Percentiles rank a stretch among this genome's conserved stretches.
Evolutionary conservation across 1,140 invertebrate genomes (phyloP).

Genomic region (Leptopilina boulardi): DNA sequence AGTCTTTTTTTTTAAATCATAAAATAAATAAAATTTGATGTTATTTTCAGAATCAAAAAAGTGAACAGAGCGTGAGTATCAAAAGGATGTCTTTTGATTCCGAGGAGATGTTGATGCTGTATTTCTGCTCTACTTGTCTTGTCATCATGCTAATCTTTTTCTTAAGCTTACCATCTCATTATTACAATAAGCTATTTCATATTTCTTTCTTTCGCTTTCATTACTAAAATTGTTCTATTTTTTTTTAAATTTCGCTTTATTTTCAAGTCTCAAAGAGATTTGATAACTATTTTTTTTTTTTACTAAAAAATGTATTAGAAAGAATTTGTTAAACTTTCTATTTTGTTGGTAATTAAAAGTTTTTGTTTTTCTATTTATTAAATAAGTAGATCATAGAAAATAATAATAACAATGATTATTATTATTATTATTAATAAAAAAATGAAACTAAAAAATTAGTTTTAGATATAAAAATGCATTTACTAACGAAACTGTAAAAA

Average conservation of each 20-base stretch:
- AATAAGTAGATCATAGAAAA: neutral
- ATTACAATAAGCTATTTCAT: slow-evolving; percentile 44
- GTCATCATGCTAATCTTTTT: slow-evolving; percentile 56
- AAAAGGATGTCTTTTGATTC: slow-evolving; percentile 54
- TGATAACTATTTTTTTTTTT: neutral
- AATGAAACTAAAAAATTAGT: neutral
- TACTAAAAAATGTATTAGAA: neutral
- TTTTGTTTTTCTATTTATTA: neutral
- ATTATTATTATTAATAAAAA: too few relatives aligned
- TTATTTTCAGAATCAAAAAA: slow-evolving; percentile 74
- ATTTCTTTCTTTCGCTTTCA: slow-evolving; percentile 21
- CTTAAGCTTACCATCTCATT: slow-evolving; percentile 58
- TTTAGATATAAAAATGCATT: neutral
- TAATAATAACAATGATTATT: neutral
- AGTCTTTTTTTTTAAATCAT: slow-evolving; percentile 19
- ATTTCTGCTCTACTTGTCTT: slow-evolving; percentile 69
- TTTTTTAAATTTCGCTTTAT: neutral
- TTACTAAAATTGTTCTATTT: neutral
- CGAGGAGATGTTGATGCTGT: slow-evolving; percentile 62
- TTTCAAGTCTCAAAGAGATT: neutral
- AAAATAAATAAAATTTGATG: slow-evolving; percentile 59
- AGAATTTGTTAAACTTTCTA: neutral
- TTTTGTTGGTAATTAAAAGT: neutral
- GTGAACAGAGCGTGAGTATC: slow-evolving; percentile 75
- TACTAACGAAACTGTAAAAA: too few relatives aligned